Conservation (phyloP, 2,113 vertebrate genomes). For the Steatornis caripensis region DNA sequence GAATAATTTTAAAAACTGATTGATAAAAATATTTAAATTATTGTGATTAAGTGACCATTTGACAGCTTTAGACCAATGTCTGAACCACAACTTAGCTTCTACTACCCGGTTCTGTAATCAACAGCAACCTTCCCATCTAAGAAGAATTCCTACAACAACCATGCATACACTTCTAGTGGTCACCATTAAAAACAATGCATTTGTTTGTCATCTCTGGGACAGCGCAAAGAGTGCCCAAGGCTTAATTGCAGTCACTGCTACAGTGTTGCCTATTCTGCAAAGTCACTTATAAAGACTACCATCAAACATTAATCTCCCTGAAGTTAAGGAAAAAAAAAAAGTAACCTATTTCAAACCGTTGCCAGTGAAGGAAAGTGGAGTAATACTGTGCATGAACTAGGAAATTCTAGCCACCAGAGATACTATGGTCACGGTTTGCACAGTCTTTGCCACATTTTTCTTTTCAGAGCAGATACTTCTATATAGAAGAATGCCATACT, state of each 20-base stretch:
- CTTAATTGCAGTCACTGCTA: background rate
- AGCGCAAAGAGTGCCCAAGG: rapidly evolving
- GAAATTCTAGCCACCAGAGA: background rate
- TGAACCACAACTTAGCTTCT: background rate
- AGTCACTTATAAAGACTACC: background rate
- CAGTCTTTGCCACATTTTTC: background rate
- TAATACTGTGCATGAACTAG: background rate
- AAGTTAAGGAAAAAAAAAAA: background rate
- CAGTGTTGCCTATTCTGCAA: background rate
- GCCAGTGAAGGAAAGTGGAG: background rate
- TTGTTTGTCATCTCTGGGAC: background rate
- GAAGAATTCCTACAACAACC: background rate
- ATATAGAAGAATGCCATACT: background rate
- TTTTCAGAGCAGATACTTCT: background rate
- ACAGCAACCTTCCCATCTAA: background rate
- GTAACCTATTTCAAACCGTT: background rate
- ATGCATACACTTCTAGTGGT: background rate
- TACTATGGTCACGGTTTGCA: background rate
- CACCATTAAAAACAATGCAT: background rate
- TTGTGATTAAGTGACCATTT: background rate
- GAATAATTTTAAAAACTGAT: background rate
- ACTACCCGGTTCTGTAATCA: background rate
- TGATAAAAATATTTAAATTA: background rate
- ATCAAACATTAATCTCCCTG: background rate
- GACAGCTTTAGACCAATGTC: background rate